Base-by-base conservation (phyloP, 1,140 invertebrate genomes). In the Conus ventricosus region DNA sequence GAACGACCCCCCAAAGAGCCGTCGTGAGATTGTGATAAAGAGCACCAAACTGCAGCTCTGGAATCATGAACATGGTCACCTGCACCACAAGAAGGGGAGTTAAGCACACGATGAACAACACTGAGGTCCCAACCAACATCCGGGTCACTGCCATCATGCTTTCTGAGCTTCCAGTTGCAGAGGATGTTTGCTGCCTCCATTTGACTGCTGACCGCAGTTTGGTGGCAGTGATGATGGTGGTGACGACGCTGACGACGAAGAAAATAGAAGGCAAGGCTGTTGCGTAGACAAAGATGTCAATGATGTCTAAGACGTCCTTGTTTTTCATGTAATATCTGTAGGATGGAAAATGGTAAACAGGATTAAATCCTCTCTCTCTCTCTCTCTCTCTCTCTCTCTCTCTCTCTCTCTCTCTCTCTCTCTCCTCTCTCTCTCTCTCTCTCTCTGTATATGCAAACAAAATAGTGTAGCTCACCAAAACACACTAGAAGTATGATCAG, bases 271-370 rank as follows among this genome's bases (percentile, higher is more conserved):
- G 85, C 17, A 86, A 51, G 11, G 71, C 13, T n/a, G 71, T 86
- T 4, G 85, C 53, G 51, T 86, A 86, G 67, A 86, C 15, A 67
- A 86, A 86, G 8, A 86, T 51, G 67, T 86, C 85, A 67, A 86
- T 54, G 53, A 86, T 76, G 67, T 86, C 85, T 20, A 86, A 13
- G 23, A 86, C 54, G 15, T 86, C 51, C 51, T 75, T 86, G 85
- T 86, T 75, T 20, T 86, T 53, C 1, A 76, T 0, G 85, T 86
- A 86, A 53, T 86, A 86, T 25, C 85, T 86, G 85, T 57, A 51
- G 23, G 10, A 39, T 20, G 23, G 20, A 57, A 84, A 39, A 23
- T 39, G 39, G 39, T 39, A 39, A 39, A 39, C 39, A 3, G 39
- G 39, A 39, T 39, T 39, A 39, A 39, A 39, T 1, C 3, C 39